Conservation (phyloP, 2,797 vertebrate genomes). For the Syngnathus acus region DNA sequence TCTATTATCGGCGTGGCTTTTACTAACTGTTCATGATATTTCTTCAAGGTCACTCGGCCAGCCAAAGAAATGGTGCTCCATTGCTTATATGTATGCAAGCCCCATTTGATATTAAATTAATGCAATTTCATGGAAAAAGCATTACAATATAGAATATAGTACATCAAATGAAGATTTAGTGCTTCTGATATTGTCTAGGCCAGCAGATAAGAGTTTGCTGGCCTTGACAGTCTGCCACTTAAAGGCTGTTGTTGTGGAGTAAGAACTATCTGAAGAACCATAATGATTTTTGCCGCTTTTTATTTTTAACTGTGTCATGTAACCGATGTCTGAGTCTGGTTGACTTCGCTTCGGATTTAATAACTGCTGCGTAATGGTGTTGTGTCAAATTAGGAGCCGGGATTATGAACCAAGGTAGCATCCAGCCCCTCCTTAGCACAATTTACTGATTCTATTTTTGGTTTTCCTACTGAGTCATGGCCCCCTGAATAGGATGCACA, state of each 20-base stretch:
- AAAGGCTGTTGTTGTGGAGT: background rate
- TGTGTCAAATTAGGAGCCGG: slow-evolving; percentile 34
- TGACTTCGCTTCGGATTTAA: slow-evolving; percentile 27
- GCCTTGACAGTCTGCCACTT: background rate
- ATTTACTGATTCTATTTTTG: slow-evolving; percentile 59
- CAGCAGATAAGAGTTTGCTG: too few species aligned
- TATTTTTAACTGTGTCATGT: background rate
- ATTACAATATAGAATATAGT: too few species aligned
- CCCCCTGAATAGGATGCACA: slow-evolving; percentile 41
- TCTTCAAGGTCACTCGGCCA: background rate
- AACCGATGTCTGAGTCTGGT: background rate
- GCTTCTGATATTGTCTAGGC: background rate
- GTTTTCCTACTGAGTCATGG: slow-evolving; percentile 62
- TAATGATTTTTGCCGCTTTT: background rate
- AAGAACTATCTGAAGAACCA: background rate
- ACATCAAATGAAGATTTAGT: background rate
- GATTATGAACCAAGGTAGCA: slow-evolving; percentile 36
- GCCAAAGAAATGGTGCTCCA: background rate
- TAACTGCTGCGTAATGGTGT: slow-evolving; percentile 54
- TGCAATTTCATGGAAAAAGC: too few species aligned
- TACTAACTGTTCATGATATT: background rate
- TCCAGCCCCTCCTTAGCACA: slow-evolving; percentile 28
- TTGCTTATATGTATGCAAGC: background rate
- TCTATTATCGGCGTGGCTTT: background rate
- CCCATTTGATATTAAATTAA: background rate